Percentiles rank a stretch among this genome's conserved stretches.
Conservation (phyloP, 2,113 vertebrate genomes). For the Gasterosteus nipponicus region DNA sequence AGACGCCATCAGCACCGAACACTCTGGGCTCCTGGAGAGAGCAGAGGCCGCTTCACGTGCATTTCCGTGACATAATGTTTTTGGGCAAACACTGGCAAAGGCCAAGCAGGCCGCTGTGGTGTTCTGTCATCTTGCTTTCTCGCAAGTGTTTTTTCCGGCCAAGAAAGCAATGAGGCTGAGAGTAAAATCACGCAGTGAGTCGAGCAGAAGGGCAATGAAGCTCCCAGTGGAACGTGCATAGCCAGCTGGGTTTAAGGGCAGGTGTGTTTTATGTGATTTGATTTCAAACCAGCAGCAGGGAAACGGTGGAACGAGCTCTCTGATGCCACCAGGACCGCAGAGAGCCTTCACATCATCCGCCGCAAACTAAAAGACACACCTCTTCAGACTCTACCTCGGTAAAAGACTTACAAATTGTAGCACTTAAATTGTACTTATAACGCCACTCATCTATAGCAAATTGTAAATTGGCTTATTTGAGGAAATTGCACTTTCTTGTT, state of each 20-base stretch:
- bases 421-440: no score
- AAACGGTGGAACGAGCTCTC: not conserved
- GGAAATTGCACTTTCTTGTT: no score
- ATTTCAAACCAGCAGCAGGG: slow-evolving; percentile 9
- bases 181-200: slow-evolving; percentile 62
- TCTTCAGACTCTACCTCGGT: no score
- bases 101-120: slow-evolving; percentile 20
- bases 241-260: slow-evolving; percentile 41
- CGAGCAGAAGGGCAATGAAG: slow-evolving; percentile 36
- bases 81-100: slow-evolving; percentile 32
- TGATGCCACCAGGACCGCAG: no score
- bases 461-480: no score
- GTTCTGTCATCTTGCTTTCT: slow-evolving; percentile 27
- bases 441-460: no score
- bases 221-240: slow-evolving; percentile 38
- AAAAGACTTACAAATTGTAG: no score
- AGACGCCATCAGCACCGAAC: slow-evolving; percentile 7
- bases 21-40: not conserved
- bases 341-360: no score
- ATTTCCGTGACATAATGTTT: slow-evolving; percentile 38
- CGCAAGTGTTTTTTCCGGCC: slow-evolving; percentile 32
- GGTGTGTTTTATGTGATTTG: slow-evolving; percentile 33
- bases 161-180: slow-evolving; percentile 43
- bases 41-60: slow-evolving; percentile 11
- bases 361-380: no score